A percentile compares a stretch with the other conserved stretches of the same genome.
phyloP scores from a whole-genome alignment of 2,888 invertebrate genomes.

The Eupithecia inturbata region DNA sequence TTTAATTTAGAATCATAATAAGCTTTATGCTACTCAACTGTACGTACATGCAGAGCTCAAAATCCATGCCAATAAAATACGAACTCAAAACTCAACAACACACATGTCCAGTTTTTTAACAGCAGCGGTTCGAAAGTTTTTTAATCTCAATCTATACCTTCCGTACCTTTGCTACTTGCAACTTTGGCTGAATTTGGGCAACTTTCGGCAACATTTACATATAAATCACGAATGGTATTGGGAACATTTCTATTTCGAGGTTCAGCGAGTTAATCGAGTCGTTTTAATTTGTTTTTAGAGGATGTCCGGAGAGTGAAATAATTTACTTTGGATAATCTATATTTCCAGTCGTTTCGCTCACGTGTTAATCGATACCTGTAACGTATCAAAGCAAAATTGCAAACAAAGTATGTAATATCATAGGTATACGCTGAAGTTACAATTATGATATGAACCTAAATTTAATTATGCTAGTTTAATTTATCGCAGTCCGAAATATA shows the following conservation, averaged over 20 bases:
- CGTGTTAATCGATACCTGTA: not conserved
- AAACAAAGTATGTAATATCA: too few relatives aligned
- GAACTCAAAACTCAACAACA: not conserved
- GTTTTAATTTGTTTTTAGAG: slow-evolving; percentile 20
- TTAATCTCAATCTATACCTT: slow-evolving; percentile 64
- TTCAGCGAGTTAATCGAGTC: slow-evolving; percentile 12
- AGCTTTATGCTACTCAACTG: not conserved
- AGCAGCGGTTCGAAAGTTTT: slow-evolving; percentile 67
- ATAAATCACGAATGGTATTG: slow-evolving; percentile 24
- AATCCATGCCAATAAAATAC: not conserved
- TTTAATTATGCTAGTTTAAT: too few relatives aligned
- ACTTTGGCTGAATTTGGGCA: slow-evolving; percentile 17
- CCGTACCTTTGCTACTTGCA: slow-evolving; percentile 30
- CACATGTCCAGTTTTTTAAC: slow-evolving; percentile 50
- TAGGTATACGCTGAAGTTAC: too few relatives aligned
- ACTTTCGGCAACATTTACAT: slow-evolving; percentile 32
- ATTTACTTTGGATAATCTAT: slow-evolving; percentile 2
- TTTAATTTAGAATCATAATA: too few relatives aligned
- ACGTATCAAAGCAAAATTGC: not conserved
- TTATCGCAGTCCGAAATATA: too few relatives aligned
- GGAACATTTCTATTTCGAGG: slow-evolving; percentile 19
- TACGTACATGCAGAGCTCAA: not conserved
- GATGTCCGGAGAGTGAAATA: not conserved
- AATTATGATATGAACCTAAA: too few relatives aligned
- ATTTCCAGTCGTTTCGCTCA: not conserved